These are phyloP conservation scores for Urocolius indicus DNA, from an alignment of 2,113 vertebrate genomes.

Conservation along the genomic window DNA sequence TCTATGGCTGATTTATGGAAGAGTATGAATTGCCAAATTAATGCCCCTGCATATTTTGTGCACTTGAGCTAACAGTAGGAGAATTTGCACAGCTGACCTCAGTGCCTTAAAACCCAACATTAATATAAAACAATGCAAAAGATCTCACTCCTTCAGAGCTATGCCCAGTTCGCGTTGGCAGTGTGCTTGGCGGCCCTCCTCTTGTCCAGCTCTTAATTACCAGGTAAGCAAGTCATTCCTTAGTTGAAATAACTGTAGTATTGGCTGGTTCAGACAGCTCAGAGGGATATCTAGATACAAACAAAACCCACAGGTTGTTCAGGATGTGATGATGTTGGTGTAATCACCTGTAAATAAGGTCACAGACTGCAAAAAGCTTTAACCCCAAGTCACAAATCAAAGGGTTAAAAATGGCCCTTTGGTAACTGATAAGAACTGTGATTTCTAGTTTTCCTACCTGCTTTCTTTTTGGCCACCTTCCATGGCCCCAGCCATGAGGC, in stretches of 20 bases:
- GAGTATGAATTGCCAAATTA: not conserved
- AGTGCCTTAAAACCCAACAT: not conserved
- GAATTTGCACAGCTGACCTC: not conserved
- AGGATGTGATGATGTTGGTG: accelerated
- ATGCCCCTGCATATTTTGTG: not conserved
- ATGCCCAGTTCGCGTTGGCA: accelerated
- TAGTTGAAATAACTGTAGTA: not conserved
- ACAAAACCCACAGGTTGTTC: not conserved
- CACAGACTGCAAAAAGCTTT: not conserved
- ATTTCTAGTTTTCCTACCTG: too few species aligned
- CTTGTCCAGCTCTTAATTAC: not conserved
- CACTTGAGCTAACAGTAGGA: not conserved
- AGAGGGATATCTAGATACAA: not conserved
- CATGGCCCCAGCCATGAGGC: not conserved
- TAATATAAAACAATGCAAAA: not conserved
- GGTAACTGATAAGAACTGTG: not conserved
- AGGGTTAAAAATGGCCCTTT: not conserved
- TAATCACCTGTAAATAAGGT: too few species aligned
- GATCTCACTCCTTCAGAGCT: not conserved
- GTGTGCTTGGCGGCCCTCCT: not conserved
- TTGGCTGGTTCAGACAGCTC: not conserved
- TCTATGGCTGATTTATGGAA: not conserved
- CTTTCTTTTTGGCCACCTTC: not conserved
- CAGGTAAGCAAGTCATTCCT: not conserved
- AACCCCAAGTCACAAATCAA: not conserved